Conservation (phyloP, 2,797 vertebrate genomes). For the Hoplostethus mediterraneus region DNA sequence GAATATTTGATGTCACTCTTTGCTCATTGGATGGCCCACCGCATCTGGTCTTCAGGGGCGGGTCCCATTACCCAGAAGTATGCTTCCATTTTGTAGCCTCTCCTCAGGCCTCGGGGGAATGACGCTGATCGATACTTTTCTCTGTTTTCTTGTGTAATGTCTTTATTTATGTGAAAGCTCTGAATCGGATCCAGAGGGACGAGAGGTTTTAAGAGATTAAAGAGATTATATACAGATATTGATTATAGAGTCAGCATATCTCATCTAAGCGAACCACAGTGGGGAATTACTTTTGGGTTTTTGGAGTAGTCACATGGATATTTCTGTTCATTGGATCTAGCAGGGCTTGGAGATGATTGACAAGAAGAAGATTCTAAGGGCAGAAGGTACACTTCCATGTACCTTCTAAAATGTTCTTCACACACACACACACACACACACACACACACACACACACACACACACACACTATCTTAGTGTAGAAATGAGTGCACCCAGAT, state of each 20-base stretch:
- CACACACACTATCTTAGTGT: conserved; percentile 16
- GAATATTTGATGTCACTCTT: conserved; percentile 71
- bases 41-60: conserved; percentile 17
- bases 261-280: background rate
- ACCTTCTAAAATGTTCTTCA: conserved; percentile 35
- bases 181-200: background rate
- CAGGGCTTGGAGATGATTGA: conserved; percentile 21
- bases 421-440: conserved; percentile 8
- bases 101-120: conserved; percentile 2
- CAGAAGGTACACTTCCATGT: conserved; percentile 3
- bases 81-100: conserved; percentile 21
- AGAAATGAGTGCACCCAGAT: conserved; percentile 48
- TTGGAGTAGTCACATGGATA: conserved; percentile 1
- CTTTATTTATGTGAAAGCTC: background rate
- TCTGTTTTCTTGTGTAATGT: background rate
- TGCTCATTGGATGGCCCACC: conserved; percentile 35
- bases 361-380: conserved; percentile 28
- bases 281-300: conserved; percentile 3
- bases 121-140: conserved; percentile 8
- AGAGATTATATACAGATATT: background rate
- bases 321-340: background rate
- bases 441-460: conserved; percentile 9
- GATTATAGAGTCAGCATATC: background rate
- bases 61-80: conserved; percentile 39
- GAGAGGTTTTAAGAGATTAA: background rate